These are phyloP conservation scores for Neoseiulus cucumeris DNA, from an alignment of 1,140 invertebrate species.

Conservation along the genomic window DNA sequence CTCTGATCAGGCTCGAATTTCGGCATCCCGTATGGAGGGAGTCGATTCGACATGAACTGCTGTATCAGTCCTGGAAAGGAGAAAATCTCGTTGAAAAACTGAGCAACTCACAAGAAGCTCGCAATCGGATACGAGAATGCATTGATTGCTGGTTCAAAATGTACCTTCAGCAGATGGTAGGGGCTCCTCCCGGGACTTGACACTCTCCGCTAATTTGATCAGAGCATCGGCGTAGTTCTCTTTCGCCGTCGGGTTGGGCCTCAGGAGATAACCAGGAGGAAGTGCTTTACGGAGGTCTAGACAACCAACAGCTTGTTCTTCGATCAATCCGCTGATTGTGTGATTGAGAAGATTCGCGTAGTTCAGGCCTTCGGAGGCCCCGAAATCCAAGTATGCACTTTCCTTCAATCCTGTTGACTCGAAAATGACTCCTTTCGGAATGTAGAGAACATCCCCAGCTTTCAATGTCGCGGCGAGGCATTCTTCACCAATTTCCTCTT, in stretches of 20 bases:
- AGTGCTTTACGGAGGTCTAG: neutral
- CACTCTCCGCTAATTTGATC: neutral
- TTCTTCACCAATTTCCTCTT: neutral
- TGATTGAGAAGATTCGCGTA: neutral
- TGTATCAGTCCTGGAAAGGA: neutral
- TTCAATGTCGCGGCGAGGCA: neutral
- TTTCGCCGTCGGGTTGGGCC: neutral
- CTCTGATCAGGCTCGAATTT: neutral
- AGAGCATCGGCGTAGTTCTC: neutral
- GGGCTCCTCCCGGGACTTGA: neutral
- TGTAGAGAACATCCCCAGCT: neutral
- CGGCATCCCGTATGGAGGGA: neutral
- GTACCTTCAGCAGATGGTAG: neutral
- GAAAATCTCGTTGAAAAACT: too few species aligned
- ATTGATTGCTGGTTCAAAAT: neutral
- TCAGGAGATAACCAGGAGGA: neutral
- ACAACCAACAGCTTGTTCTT: neutral
- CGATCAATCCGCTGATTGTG: neutral
- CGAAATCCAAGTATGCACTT: neutral
- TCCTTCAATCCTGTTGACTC: neutral
- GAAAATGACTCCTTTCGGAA: neutral
- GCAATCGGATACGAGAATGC: too few species aligned
- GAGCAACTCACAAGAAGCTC: too few species aligned
- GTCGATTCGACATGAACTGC: neutral
- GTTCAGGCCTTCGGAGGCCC: neutral